Evolutionary conservation across 1,140 invertebrate genomes (phyloP), one percentile per base, ranked within the genome.

Genomic region (Drosophila suzukii): DNA sequence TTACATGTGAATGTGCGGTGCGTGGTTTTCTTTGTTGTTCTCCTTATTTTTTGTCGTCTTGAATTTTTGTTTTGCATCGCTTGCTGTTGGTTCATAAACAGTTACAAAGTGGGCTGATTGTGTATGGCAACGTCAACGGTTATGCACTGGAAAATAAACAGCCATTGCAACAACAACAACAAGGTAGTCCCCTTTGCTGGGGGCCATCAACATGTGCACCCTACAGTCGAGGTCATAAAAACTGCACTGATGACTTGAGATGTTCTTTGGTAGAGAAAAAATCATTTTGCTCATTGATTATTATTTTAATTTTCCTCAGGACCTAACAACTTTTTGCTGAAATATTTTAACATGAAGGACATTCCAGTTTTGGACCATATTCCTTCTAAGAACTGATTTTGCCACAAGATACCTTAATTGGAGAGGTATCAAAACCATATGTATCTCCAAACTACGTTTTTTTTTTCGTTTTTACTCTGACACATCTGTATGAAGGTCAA

Each of bases 111-210:
- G 60, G 54, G 38, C 53, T 84, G 65, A 68, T 62, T 51, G 43
- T 73, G 63, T 83, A 74, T 89, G 63, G 84, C 84, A 88, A 88
- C 83, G 83, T 88, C 83, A 88, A 88, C 80, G 68, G 75, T 81
- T 81, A 74, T 66, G 61, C 78, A 68, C 78, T 84, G 73, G 55
- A 54, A 75, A 86, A 86, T 81, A 85, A 85, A 77, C 60, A 81
- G 44, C 71, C 77, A 46, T 30, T 68, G 63, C 53, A 63, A 73
- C 46, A 78, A 73, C 54, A 56, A 41, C 50, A 72, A 72, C 49
- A 61, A 72, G 54, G 49, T 61, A 82, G 44, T 43, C 74, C 75
- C 58, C 84, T 88, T 68, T 67, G 84, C 79, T 88, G 83, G 84
- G 81, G 83, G 83, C 54, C 82, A 60, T 41, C 10, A 6, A 32